These are phyloP conservation scores for Athripsodes cinereus DNA, from an alignment of 2,888 invertebrate genomes.

Conservation along the genomic window DNA sequence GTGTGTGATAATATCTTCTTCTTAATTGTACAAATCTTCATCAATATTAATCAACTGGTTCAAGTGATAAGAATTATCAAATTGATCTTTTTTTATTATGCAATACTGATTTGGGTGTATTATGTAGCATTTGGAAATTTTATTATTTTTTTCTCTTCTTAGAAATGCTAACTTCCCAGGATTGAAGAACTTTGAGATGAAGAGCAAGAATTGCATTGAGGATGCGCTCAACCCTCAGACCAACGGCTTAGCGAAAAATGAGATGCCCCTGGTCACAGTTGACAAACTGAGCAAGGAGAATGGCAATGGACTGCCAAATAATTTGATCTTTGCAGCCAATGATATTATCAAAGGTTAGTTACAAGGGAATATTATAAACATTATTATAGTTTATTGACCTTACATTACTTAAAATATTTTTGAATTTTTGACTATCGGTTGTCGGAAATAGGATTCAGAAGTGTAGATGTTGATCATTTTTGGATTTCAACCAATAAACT, in stretches of 20 bases:
- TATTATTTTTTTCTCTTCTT: slow-evolving; percentile 25
- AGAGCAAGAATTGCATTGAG: slow-evolving; percentile 47
- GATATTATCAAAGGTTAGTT: slow-evolving; percentile 61
- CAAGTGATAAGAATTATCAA: not conserved
- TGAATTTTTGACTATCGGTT: too few relatives aligned
- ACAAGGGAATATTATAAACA: too few relatives aligned
- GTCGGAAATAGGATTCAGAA: too few relatives aligned
- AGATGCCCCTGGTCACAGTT: slow-evolving; percentile 35
- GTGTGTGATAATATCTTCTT: not conserved
- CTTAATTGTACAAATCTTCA: not conserved
- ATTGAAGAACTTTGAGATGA: slow-evolving; percentile 39
- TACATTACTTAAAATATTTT: too few relatives aligned
- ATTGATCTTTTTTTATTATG: not conserved
- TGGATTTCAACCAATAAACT: too few relatives aligned
- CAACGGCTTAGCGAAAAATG: slow-evolving; percentile 50
- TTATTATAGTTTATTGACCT: too few relatives aligned
- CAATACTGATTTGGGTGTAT: not conserved
- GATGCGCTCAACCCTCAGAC: slow-evolving; percentile 34
- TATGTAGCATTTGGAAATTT: not conserved
- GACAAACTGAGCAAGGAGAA: slow-evolving; percentile 32
- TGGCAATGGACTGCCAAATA: slow-evolving; percentile 35
- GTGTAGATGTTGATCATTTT: too few relatives aligned
- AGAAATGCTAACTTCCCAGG: slow-evolving; percentile 67
- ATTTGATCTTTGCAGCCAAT: slow-evolving; percentile 53
- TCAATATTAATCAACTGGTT: not conserved